Conservation (phyloP, 2,113 vertebrate species). For the Apteryx mantelli region DNA sequence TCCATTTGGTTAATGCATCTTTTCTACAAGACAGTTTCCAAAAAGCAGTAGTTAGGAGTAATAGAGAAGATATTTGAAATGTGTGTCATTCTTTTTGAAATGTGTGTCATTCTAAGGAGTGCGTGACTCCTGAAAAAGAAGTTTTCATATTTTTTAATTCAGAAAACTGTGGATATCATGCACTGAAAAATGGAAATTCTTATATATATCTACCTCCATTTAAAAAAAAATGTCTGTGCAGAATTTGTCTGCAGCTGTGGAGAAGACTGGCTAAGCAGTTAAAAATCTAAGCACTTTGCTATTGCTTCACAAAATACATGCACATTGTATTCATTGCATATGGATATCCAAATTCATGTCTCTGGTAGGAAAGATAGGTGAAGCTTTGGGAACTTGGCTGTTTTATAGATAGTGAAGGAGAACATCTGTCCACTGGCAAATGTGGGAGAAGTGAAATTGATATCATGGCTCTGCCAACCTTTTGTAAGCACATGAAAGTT, state of each 20-base stretch:
- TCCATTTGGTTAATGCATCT: background rate
- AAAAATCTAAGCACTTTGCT: background rate
- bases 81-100: background rate
- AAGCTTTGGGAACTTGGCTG: background rate
- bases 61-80: background rate
- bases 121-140: background rate
- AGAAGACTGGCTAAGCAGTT: background rate
- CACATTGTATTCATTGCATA: fast-evolving
- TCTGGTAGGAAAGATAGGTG: background rate
- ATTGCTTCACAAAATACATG: background rate
- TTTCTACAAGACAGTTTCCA: background rate
- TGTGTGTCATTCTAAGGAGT: background rate
- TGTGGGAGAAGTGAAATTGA: background rate
- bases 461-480: background rate
- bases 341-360: background rate
- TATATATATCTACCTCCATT: background rate
- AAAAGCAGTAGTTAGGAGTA: background rate
- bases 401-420: conserved; percentile 26
- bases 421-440: background rate
- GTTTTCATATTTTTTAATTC: background rate
- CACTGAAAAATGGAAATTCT: background rate
- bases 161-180: background rate
- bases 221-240: background rate
- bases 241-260: background rate
- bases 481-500: background rate